Evolutionary conservation across 2,888 invertebrate species (phyloP).

Genomic region (Caenorhabditis angaria): DNA sequence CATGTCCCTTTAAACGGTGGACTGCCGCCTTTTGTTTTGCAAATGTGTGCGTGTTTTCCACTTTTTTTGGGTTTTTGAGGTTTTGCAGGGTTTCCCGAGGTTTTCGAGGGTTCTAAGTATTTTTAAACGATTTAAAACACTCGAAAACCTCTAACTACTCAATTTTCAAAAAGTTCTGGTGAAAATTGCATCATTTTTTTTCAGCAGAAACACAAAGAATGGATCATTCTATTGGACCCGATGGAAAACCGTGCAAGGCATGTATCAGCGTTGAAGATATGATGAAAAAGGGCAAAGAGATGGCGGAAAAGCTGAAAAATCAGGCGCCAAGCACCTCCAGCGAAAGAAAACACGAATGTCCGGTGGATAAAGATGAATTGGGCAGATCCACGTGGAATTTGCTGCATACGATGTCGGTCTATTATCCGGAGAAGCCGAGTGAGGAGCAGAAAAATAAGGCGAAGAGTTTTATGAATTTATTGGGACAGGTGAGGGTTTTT

Average conservation of each 20-base stretch:
- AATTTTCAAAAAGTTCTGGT: background rate
- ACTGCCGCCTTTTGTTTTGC: no score
- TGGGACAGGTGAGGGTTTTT: constrained; percentile 76
- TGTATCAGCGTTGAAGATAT: constrained; percentile 68
- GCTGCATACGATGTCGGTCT: constrained; percentile 93
- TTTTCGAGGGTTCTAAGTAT: background rate
- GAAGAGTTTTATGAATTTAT: constrained; percentile 82
- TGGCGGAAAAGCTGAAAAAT: constrained; percentile 43
- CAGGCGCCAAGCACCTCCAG: constrained; percentile 11
- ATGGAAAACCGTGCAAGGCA: constrained; percentile 65
- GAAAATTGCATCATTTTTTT: constrained; percentile 1
- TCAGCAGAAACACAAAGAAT: background rate
- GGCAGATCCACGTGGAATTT: constrained; percentile 83
- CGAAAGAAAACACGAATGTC: constrained; percentile 73
- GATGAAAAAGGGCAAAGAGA: constrained; percentile 60
- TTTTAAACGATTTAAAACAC: background rate
- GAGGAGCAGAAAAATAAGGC: constrained; percentile 80
- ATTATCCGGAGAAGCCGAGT: constrained; percentile 86
- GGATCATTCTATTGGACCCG: constrained; percentile 16
- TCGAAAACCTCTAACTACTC: background rate
- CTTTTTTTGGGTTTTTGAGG: background rate
- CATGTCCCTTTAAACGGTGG: no score
- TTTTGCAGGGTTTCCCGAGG: no score
- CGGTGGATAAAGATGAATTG: constrained; percentile 76
- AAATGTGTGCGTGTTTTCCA: background rate